These are phyloP conservation scores for Drosophila acutilabella DNA, from an alignment of 2,888 invertebrate species.

Conservation along the genomic window DNA sequence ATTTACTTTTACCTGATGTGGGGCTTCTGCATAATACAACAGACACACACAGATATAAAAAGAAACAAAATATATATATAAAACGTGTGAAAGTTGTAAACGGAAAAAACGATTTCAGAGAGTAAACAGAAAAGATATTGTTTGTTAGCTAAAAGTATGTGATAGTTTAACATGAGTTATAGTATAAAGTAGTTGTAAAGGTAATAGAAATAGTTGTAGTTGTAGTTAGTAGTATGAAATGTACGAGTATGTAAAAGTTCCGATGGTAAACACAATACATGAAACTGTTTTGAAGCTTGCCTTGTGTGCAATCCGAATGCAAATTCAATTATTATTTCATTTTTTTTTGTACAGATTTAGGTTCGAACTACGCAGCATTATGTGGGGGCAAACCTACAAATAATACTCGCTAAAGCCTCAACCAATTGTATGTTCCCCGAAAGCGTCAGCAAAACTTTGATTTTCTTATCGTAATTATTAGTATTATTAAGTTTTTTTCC, in stretches of 20 bases:
- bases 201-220: constrained; percentile 3
- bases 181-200: constrained; percentile 20
- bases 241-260: constrained; percentile 18
- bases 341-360: background rate
- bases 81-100: constrained; percentile 51
- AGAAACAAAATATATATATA: constrained; percentile 62
- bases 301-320: constrained; percentile 61
- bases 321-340: constrained; percentile 38
- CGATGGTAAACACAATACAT: constrained; percentile 29
- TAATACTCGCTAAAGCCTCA: constrained; percentile 61
- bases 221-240: constrained; percentile 23
- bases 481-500: constrained; percentile 15
- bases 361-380: constrained; percentile 55
- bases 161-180: constrained; percentile 27
- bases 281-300: constrained; percentile 61
- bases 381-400: constrained; percentile 44
- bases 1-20: constrained; percentile 82
- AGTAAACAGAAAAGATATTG: constrained; percentile 15
- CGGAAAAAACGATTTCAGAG: constrained; percentile 29
- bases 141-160: constrained; percentile 40
- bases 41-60: constrained; percentile 70
- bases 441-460: constrained; percentile 49
- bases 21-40: constrained; percentile 81
- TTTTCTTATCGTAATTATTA: constrained; percentile 15
- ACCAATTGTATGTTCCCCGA: constrained; percentile 67